Evolutionary conservation across 1,140 invertebrate genomes (phyloP).

Genomic region (Ceratina calcarata): DNA sequence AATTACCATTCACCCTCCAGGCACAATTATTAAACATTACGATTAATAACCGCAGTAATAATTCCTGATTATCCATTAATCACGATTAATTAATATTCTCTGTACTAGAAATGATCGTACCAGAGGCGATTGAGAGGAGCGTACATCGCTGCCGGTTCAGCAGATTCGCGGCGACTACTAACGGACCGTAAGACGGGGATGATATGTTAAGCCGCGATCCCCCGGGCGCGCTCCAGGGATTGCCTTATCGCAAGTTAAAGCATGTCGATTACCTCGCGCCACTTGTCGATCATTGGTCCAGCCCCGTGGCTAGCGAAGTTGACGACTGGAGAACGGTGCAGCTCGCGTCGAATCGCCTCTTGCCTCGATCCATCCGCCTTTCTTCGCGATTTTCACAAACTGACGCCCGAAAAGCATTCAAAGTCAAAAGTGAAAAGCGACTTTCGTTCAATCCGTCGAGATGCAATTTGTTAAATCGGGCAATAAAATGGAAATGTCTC

Average conservation of each 20-base stretch:
- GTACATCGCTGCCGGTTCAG: constrained; percentile 64
- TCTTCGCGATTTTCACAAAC: not conserved
- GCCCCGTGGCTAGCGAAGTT: constrained; percentile 33
- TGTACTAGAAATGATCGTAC: constrained; percentile 42
- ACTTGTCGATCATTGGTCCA: constrained; percentile 78
- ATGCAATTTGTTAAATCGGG: not conserved
- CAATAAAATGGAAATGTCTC: no score
- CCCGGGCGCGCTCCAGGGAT: constrained; percentile 58
- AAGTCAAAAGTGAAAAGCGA: no score
- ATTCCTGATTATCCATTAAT: no score
- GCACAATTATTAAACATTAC: no score
- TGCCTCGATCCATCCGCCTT: constrained; percentile 8
- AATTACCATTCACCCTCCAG: no score
- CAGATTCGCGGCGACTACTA: constrained; percentile 21
- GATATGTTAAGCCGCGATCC: constrained; percentile 60
- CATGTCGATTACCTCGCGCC: constrained; percentile 78
- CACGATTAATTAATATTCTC: no score
- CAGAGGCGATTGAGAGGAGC: constrained; percentile 68
- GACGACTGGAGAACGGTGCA: constrained; percentile 28
- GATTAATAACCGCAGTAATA: no score
- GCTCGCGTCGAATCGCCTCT: not conserved
- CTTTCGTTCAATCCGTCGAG: not conserved
- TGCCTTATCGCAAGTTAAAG: constrained; percentile 72
- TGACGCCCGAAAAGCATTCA: no score
- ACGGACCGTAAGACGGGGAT: constrained; percentile 63